phyloP scores from a whole-genome alignment of 2,113 vertebrate species.

The Myodes glareolus region DNA sequence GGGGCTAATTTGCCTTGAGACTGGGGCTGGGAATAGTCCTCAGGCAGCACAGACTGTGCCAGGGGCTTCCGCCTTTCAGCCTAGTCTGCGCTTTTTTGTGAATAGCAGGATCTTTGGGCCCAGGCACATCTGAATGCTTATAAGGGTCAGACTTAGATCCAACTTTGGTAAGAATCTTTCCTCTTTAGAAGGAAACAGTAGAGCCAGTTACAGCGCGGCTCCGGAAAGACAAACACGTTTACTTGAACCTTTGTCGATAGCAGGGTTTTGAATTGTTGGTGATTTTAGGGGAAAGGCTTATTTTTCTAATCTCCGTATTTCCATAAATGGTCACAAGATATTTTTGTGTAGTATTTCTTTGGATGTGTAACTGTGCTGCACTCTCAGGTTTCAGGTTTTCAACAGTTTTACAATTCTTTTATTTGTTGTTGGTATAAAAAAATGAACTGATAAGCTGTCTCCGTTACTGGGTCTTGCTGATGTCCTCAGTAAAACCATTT shows the following conservation, averaged over 20 bases:
- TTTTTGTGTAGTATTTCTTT: slow-evolving; percentile 78
- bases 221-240: slow-evolving; percentile 66
- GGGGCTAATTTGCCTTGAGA: slow-evolving; percentile 20
- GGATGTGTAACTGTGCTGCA: slow-evolving; percentile 57
- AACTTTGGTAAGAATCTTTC: slow-evolving; percentile 71
- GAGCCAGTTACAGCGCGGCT: slow-evolving; percentile 65
- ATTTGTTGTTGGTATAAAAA: slow-evolving; percentile 71
- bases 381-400: slow-evolving; percentile 76
- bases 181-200: slow-evolving; percentile 68
- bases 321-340: slow-evolving; percentile 79
- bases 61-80: slow-evolving; percentile 44
- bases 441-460: slow-evolving; percentile 72
- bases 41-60: neutral
- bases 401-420: slow-evolving; percentile 72
- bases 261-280: slow-evolving; percentile 70
- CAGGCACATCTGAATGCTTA: slow-evolving; percentile 48
- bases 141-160: slow-evolving; percentile 52
- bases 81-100: slow-evolving; percentile 76
- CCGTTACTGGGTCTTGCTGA: slow-evolving; percentile 53
- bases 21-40: slow-evolving; percentile 16
- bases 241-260: slow-evolving; percentile 68
- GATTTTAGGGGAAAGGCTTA: slow-evolving; percentile 46
- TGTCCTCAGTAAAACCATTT: slow-evolving; percentile 63
- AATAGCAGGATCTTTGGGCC: slow-evolving; percentile 83
- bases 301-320: slow-evolving; percentile 70